Conservation (phyloP, 1,140 invertebrate species). For the Globodera rostochiensis region DNA sequence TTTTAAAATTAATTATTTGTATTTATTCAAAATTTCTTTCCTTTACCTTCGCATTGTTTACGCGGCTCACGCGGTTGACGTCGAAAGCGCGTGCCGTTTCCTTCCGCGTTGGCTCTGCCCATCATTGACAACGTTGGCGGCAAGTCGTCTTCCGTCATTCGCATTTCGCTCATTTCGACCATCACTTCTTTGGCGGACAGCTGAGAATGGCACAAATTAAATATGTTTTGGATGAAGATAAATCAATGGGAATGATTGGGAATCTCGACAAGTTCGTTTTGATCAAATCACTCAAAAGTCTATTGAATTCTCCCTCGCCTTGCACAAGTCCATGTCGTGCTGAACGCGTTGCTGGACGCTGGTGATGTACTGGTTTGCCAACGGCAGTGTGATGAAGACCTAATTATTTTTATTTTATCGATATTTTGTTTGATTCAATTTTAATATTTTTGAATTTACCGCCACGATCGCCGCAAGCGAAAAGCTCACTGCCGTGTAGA, state of each 20-base stretch:
- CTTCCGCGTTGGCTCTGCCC: slow-evolving; percentile 22
- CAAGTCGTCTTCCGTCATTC: slow-evolving; percentile 34
- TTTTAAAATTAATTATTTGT: slow-evolving; percentile 6
- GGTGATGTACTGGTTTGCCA: slow-evolving; percentile 66
- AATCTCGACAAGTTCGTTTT: too few species aligned
- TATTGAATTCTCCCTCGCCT: slow-evolving; percentile 37
- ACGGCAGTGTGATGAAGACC: slow-evolving; percentile 61
- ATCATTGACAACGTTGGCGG: slow-evolving; percentile 31
- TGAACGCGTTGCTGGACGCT: slow-evolving; percentile 61
- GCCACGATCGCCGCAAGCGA: slow-evolving; percentile 61
- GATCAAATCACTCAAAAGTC: too few species aligned
- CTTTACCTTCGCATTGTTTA: slow-evolving; percentile 47
- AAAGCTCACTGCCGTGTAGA: slow-evolving; percentile 58
- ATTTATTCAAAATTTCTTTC: slow-evolving; percentile 9
- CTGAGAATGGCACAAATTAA: slow-evolving; percentile 40
- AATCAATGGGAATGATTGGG: too few species aligned
- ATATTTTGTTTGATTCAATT: neutral
- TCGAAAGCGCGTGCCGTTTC: slow-evolving; percentile 41
- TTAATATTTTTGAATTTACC: slow-evolving; percentile 1
- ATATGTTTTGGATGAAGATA: slow-evolving; percentile 2
- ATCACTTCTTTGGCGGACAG: slow-evolving; percentile 65
- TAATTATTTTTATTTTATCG: neutral
- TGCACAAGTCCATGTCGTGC: slow-evolving; percentile 65
- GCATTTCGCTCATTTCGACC: slow-evolving; percentile 62
- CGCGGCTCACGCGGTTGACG: slow-evolving; percentile 39